Percentiles rank a stretch among this genome's conserved stretches.
Conservation (phyloP, 2,797 vertebrate genomes). For the Esox masquinongy region DNA sequence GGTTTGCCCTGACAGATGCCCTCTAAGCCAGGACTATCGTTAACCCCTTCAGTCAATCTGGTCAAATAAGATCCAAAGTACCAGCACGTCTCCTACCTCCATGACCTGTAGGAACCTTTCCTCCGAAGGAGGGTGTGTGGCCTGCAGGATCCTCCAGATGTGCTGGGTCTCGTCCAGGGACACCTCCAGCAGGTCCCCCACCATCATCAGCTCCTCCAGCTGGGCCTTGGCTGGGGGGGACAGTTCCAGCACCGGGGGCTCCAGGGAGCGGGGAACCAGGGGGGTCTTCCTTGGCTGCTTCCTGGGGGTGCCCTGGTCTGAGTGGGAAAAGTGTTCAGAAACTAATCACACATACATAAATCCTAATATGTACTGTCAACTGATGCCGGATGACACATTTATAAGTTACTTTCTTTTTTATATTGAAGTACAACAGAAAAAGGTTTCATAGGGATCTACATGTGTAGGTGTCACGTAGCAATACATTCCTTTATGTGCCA, state of each 20-base stretch:
- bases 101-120: slow-evolving; percentile 94
- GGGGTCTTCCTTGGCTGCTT: slow-evolving; percentile 97
- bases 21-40: not conserved
- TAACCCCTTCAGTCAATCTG: not conserved
- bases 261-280: slow-evolving; percentile 92
- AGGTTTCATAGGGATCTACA: too few species aligned
- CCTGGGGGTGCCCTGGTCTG: slow-evolving; percentile 86
- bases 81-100: slow-evolving; percentile 79
- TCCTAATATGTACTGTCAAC: not conserved
- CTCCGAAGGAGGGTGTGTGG: slow-evolving; percentile 94
- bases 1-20: not conserved
- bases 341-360: not conserved
- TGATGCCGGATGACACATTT: not conserved
- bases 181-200: slow-evolving; percentile 95
- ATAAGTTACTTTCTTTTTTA: not conserved
- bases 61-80: not conserved
- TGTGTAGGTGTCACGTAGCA: not conserved
- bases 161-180: slow-evolving; percentile 98
- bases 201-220: slow-evolving; percentile 97
- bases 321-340: not conserved
- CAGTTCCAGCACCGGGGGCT: slow-evolving; percentile 92
- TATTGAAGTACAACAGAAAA: not conserved
- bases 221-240: slow-evolving; percentile 91
- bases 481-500: not conserved
- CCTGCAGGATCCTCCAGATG: slow-evolving; percentile 98